Base-by-base conservation (phyloP, 1,140 invertebrate species). In the Mesaphorura yosii region DNA sequence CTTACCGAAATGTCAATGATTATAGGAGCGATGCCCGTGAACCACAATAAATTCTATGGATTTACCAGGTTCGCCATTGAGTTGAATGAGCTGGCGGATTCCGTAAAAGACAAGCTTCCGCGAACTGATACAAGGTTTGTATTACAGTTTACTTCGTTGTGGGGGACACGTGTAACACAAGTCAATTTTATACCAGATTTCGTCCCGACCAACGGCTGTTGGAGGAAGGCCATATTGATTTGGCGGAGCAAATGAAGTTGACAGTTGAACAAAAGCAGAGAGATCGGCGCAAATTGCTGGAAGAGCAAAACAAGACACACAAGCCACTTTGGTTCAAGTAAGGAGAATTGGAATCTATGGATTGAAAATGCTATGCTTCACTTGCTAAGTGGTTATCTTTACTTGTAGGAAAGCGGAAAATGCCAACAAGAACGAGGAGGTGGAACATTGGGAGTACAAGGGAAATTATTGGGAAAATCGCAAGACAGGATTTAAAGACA, bases 11-110 rank as follows among this genome's bases (percentile, higher is more conserved):
- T n/a, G n/a, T n/a, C n/a, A n/a, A n/a, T n/a, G n/a, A n/a, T n/a
- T n/a, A n/a, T n/a, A 80, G 81, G 82, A 41, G 77, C 81, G 5
- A 81, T 88, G 77, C 84, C 86, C 1, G 81, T 83, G 48, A 81
- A 88, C 60, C 78, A 81, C 70, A 80, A 86, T 65, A 64, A 80
- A 31, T 88, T 87, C 69, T 89, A 88, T 69, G 86, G 86, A 1
- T 88, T 89, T 69, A 86, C 84, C 5, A 69, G 81, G 49, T 88
- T 88, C 73, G 85, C 86, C 3, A 84, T 88, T 66, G 84, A 88
- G 69, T 71, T 89, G 20, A 88, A 89, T 70, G 86, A 90, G 67
- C 63, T 86, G 22, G 77, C 81, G 58, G 73, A 76, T 3, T 79
- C 83, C 52, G 66, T 75, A 60, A 68, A 72, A 2, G 74, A 79